Base-by-base conservation (phyloP, 2,113 vertebrate genomes). In the Labeo catla region DNA sequence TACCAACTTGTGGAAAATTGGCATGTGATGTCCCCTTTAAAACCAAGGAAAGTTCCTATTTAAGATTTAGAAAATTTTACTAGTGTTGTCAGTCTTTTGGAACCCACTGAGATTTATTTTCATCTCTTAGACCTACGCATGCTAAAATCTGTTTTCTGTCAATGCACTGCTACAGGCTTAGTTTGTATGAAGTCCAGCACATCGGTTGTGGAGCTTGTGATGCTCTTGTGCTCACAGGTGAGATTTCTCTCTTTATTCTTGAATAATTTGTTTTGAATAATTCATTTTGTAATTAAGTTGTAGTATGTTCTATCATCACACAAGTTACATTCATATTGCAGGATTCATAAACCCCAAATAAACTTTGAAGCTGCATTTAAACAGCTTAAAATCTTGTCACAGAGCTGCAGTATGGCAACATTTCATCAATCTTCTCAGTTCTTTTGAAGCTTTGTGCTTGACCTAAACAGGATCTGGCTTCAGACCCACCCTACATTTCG, bases 161-260 rank as follows among this genome's bases (percentile, higher is more conserved):
- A 90, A 84, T 92, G 89, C 91, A 13, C 90, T 87, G 0, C 91
- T 93, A 34, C 91, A 99, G 98, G 98, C 91, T 95, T 99, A 63
- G 98, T 99, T 78, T 99, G 98, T 76, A 99, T 99, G 98, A 99
- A 99, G 92, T 99, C 98, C 0, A 99, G 98, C 92, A 99, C 98
- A 0, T 99, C 98, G 0, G 98, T 99, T 89, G 98, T 99, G 86
- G 98, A 99, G 92, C 95, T 99, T 2, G 98, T 99, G 28, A 99
- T 99, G 98, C 95, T 99, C 93, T 97, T 99, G 87, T 99, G 98
- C 93, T 99, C 98, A 86, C 98, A 99, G 97, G 98, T 99, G 93
- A 94, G 87, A 7, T 7, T 83, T 68, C 50, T 81, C 70, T 34
- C 23, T 77, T 36, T 54, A 34, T 77, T 77, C 1, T 54, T 8